phyloP scores from a whole-genome alignment of 2,113 vertebrate genomes.

The Podarcis cretensis region DNA sequence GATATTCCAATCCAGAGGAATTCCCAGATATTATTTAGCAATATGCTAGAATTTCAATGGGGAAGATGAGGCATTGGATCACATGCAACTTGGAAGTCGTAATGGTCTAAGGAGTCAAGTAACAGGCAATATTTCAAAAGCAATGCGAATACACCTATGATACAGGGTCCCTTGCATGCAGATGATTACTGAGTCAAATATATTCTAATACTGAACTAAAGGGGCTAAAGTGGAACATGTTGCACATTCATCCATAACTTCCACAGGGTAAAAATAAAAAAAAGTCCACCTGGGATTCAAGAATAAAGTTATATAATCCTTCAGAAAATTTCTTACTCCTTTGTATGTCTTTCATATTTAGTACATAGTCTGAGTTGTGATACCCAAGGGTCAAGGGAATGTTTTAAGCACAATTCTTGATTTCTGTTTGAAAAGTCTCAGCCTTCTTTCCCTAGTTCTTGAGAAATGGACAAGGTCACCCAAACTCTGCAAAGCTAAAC shows the following conservation, averaged over 20 bases:
- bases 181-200: neutral
- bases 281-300: neutral
- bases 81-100: constrained; percentile 9
- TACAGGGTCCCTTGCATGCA: constrained; percentile 9
- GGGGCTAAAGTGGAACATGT: neutral
- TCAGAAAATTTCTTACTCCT: neutral
- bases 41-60: neutral
- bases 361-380: neutral
- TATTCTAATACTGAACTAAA: neutral
- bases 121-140: neutral
- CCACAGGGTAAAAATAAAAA: neutral
- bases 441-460: neutral
- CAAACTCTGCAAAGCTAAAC: neutral
- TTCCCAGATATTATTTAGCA: neutral
- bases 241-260: neutral
- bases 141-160: neutral
- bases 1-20: neutral
- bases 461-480: neutral
- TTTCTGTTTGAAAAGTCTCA: neutral
- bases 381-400: neutral
- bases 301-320: neutral
- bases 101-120: constrained; percentile 16
- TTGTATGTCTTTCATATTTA: neutral
- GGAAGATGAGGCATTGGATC: neutral
- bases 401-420: neutral